Conservation (phyloP, 2,888 invertebrate genomes). For the Halictus ligatus region DNA sequence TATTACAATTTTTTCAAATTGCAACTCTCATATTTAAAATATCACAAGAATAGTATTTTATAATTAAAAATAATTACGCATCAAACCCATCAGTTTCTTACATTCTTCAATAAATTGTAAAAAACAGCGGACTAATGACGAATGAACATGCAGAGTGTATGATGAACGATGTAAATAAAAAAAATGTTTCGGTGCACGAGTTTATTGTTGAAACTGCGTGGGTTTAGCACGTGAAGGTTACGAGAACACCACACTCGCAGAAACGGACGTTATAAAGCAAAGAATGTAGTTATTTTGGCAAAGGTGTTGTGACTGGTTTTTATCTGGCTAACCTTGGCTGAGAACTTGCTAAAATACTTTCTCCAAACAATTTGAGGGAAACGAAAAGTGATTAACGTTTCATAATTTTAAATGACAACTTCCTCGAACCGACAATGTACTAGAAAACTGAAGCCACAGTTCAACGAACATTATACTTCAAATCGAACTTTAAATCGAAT, state of each 20-base stretch:
- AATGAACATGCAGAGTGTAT: not conserved
- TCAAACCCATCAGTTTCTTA: not conserved
- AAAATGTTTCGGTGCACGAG: not conserved
- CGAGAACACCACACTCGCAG: constrained; percentile 74
- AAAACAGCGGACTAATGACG: not conserved
- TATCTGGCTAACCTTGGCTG: constrained; percentile 65
- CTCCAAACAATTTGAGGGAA: constrained; percentile 35
- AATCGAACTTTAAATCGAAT: not conserved
- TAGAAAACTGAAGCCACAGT: not conserved
- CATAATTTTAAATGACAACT: not conserved
- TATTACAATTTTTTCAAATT: not conserved
- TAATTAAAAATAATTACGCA: not conserved
- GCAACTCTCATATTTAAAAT: not conserved
- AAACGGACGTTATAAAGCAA: constrained; percentile 67
- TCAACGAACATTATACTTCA: no score
- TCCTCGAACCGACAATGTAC: not conserved
- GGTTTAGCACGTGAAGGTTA: constrained; percentile 72
- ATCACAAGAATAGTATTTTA: not conserved
- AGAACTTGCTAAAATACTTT: constrained; percentile 47
- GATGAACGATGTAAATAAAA: not conserved
- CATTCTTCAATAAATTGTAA: not conserved
- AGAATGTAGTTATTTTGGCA: constrained; percentile 75
- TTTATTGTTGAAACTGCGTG: constrained; percentile 48
- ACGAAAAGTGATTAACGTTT: constrained; percentile 27
- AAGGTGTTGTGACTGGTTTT: constrained; percentile 53